Evolutionary conservation across 2,888 invertebrate genomes (phyloP).

Genomic region (Rotaria macrura): DNA sequence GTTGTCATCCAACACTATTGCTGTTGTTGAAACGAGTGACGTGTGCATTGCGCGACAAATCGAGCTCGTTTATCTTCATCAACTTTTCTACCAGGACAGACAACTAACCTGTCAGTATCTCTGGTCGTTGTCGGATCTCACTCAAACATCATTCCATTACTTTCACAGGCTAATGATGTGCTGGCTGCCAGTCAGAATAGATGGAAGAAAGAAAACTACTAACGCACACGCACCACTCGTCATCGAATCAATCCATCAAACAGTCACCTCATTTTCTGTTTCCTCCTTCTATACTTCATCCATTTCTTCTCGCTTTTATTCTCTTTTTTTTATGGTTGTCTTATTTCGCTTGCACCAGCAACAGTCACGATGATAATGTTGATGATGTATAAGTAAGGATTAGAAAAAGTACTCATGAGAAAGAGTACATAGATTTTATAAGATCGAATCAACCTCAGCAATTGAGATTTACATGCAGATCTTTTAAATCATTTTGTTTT

Average conservation of each 20-base stretch:
- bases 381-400: background rate
- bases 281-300: background rate
- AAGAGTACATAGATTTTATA: too few species aligned
- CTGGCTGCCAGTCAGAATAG: background rate
- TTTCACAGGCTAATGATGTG: too few species aligned
- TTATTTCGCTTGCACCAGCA: background rate
- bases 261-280: background rate
- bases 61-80: too few species aligned
- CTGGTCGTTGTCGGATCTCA: too few species aligned
- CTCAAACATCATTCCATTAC: background rate
- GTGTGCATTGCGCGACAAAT: too few species aligned
- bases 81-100: too few species aligned
- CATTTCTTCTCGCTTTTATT: too few species aligned
- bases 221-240: background rate
- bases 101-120: too few species aligned
- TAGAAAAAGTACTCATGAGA: background rate
- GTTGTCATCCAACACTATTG: too few species aligned
- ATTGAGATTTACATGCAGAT: background rate
- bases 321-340: background rate
- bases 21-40: too few species aligned
- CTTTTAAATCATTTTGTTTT: too few species aligned
- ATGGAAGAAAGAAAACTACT: background rate
- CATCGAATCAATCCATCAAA: constrained; percentile 15
- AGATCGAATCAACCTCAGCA: background rate
- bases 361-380: background rate